phyloP scores from a whole-genome alignment of 2,888 invertebrate species.

The Chymomyza amoena region DNA sequence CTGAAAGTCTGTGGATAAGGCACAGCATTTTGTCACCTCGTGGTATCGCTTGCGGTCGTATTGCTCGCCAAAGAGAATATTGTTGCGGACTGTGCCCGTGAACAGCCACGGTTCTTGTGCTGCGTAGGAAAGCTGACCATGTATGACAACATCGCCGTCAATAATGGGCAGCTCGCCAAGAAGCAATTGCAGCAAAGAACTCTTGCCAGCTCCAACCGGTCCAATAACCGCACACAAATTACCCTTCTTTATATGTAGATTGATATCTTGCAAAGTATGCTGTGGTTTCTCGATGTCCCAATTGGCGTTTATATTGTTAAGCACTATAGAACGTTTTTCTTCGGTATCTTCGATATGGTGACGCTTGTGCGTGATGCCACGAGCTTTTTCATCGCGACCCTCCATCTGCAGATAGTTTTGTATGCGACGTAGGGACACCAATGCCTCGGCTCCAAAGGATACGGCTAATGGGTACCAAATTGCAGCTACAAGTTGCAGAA shows the following conservation, averaged over 20 bases:
- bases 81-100: constrained; percentile 83
- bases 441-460: constrained; percentile 81
- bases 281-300: constrained; percentile 80
- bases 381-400: constrained; percentile 78
- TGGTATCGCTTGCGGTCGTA: constrained; percentile 83
- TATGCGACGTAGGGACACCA: constrained; percentile 81
- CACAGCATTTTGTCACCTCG: constrained; percentile 79
- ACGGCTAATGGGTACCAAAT: constrained; percentile 82
- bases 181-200: constrained; percentile 80
- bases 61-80: constrained; percentile 86
- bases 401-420: constrained; percentile 81
- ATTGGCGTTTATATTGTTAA: constrained; percentile 79
- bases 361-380: constrained; percentile 70
- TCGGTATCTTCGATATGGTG: constrained; percentile 46
- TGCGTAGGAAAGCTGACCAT: constrained; percentile 82
- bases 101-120: constrained; percentile 86
- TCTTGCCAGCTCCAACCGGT: constrained; percentile 92
- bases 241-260: constrained; percentile 81
- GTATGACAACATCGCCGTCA: constrained; percentile 80
- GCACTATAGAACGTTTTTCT: constrained; percentile 73
- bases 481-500: constrained; percentile 83
- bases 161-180: constrained; percentile 82
- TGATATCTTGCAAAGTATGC: constrained; percentile 81
- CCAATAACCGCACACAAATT: constrained; percentile 90
- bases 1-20: constrained; percentile 77